Percentiles rank a stretch among this genome's conserved stretches.
These are phyloP conservation scores for Apostichopus japonicus DNA, from an alignment of 35 echinoderm and acorn worm genomes.

Conservation along the genomic window DNA sequence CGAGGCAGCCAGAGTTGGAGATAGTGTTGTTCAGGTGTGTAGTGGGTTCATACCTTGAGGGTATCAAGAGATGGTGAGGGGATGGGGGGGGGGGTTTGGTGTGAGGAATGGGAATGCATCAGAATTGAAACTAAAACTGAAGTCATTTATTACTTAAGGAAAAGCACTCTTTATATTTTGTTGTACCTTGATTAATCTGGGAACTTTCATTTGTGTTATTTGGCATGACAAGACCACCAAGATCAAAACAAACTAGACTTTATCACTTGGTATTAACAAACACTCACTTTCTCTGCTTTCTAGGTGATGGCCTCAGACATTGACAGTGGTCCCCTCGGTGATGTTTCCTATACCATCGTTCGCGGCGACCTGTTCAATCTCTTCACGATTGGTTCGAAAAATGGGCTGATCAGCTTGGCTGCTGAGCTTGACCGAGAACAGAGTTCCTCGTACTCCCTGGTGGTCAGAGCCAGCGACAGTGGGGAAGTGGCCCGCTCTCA, in stretches of 20 bases:
- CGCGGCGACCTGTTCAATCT: conserved; percentile 79
- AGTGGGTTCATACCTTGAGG: no score
- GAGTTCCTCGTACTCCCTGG: conserved; percentile 86
- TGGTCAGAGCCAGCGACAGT: conserved; percentile 85
- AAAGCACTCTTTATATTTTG: no score
- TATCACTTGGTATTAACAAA: background rate
- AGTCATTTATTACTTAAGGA: no score
- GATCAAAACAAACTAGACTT: no score
- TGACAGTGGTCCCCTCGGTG: conserved; percentile 81
- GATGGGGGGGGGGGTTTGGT: no score
- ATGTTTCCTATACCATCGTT: conserved; percentile 79
- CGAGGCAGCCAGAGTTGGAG: conserved; percentile 83
- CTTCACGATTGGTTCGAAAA: conserved; percentile 71
- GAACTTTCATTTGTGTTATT: no score
- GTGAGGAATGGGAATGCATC: no score
- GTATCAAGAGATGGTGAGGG: no score
- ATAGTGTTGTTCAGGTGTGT: conserved; percentile 80
- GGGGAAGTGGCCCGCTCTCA: conserved; percentile 56
- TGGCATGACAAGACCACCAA: no score
- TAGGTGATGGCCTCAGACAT: conserved; percentile 92
- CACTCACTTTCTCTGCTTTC: background rate
- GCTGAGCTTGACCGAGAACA: conserved; percentile 89
- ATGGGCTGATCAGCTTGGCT: conserved; percentile 86
- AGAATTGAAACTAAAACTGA: no score
- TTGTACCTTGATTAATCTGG: no score